Base-by-base conservation (phyloP, 2,797 vertebrate species). In the Sciaenops ocellatus region DNA sequence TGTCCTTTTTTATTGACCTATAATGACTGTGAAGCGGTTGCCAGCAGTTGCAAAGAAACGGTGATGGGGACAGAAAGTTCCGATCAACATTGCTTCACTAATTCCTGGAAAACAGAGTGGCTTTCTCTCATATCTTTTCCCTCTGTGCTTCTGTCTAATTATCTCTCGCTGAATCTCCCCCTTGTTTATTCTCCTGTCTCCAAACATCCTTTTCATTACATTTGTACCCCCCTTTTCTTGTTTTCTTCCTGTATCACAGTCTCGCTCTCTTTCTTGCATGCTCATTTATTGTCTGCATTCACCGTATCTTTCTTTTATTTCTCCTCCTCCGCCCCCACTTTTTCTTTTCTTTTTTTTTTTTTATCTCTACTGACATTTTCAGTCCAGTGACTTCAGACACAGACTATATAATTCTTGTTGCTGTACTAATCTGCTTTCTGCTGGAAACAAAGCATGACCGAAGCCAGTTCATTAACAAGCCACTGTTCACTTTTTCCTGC, bases 331-430 rank as follows among this genome's bases (percentile, higher is more conserved):
- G 6, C 50, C 22, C 22, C 11, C 34, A 1, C 66, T 72, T 47
- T 48, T 28, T 34, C 34, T 34, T 51, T 12, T 8, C 13, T 5
- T 34, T 48, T 41, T 28, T 72, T 28, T 76, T 79, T 76, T 69
- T 85, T 69, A 89, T 91, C 82, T 90, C 69, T 16, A 60, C 82
- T 89, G 88, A 90, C 90, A 93, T 93, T 93, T 93, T 89, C 91
- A 89, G 85, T 86, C 82, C 85, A 89, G 52, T 72, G 85, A 84
- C 84, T 92, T 87, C 86, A 89, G 65, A 92, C 85, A 84, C 75
- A 60, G 47, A 80, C 84, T 64, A 10, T 84, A 72, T 87, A 64
- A 87, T 86, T 87, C 73, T 65, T 28, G 52, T 20, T 69, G 79
- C 73, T 50, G 54, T n/a, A 59, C 69, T 85, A 85, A 91, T 93